A percentile compares a stretch with the other conserved stretches of the same genome.
Conservation (phyloP, 2,113 vertebrate species). For the Puma concolor region DNA sequence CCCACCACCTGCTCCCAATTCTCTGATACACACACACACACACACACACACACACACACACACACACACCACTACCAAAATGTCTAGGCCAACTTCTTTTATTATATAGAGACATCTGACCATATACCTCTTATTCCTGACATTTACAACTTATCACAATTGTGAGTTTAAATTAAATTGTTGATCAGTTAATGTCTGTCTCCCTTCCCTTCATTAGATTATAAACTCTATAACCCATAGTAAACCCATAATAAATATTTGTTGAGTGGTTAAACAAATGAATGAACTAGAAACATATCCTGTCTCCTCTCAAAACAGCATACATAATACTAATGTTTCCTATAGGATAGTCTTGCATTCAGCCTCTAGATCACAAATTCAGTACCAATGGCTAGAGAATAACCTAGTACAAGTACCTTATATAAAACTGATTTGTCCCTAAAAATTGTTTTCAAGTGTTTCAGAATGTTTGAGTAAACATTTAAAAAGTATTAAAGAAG, state of each 20-base stretch:
- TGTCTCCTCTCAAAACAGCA: background rate
- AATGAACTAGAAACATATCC: background rate
- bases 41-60: background rate
- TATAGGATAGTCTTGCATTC: background rate
- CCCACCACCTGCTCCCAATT: background rate
- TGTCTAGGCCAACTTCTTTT: background rate
- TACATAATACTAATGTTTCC: background rate
- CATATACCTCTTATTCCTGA: background rate
- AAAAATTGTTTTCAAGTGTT: background rate
- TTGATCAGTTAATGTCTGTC: background rate
- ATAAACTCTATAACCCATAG: background rate
- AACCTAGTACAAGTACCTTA: background rate
- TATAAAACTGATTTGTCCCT: background rate
- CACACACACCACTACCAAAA: background rate
- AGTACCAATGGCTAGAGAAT: background rate
- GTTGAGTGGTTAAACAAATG: background rate
- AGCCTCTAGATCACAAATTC: background rate
- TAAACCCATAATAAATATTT: conserved; percentile 11
- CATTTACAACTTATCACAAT: background rate
- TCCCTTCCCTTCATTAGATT: background rate
- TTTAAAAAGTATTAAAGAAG: conserved; percentile 14
- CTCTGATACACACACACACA: background rate
- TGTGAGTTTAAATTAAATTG: conserved; percentile 27
- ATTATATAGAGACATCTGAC: background rate
- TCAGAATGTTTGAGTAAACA: background rate